phyloP scores from a whole-genome alignment of 1,140 invertebrate genomes.

The Andricus grossulariae region DNA sequence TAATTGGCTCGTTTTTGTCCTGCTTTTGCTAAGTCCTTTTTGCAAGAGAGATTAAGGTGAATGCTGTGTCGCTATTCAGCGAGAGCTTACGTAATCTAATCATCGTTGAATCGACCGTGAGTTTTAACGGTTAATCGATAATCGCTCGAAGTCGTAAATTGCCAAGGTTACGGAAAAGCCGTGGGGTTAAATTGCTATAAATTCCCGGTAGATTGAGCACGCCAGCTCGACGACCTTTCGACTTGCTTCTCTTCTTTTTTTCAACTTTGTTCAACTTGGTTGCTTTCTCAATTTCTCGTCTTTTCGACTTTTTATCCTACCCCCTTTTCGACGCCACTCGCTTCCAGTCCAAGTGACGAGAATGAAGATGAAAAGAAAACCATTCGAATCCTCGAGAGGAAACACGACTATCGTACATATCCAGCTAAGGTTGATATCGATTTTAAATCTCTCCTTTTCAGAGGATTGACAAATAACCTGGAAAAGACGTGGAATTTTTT shows the following conservation, averaged over 20 bases:
- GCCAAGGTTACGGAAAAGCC: constrained; percentile 28
- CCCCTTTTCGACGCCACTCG: neutral
- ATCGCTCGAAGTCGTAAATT: constrained; percentile 25
- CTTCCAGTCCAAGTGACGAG: neutral
- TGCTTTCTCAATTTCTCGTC: constrained; percentile 30
- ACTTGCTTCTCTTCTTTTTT: constrained; percentile 17
- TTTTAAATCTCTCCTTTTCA: constrained; percentile 20
- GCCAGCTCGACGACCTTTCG: constrained; percentile 15
- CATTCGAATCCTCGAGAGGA: constrained; percentile 1
- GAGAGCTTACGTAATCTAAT: constrained; percentile 26
- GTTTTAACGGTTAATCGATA: constrained; percentile 26
- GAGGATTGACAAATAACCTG: neutral
- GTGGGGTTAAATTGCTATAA: constrained; percentile 26
- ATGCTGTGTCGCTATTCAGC: neutral
- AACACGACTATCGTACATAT: constrained; percentile 11
- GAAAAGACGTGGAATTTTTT: too few species aligned
- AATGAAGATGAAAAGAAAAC: constrained; percentile 20
- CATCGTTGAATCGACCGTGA: constrained; percentile 16
- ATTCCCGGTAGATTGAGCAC: constrained; percentile 23
- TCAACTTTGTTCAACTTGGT: neutral
- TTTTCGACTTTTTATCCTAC: neutral
- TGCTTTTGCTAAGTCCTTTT: neutral
- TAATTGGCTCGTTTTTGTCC: constrained; percentile 1
- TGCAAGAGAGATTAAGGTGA: neutral
- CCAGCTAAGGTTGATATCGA: constrained; percentile 10